A percentile compares a stretch with the other conserved stretches of the same genome.
Conservation (phyloP, 1,140 invertebrate genomes). For the Monochamus saltuarius region DNA sequence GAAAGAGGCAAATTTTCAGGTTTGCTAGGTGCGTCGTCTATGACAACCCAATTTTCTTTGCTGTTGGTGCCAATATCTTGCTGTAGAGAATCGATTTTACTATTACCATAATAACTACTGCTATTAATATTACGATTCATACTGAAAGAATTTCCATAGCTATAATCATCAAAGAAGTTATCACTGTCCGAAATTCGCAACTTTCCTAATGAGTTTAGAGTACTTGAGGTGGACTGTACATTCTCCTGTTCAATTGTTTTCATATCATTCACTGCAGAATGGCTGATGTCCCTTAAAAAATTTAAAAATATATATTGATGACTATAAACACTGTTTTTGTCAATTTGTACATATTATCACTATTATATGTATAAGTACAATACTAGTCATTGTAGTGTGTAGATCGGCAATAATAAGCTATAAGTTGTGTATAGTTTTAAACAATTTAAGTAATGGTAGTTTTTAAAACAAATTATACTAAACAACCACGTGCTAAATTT, state of each 20-base stretch:
- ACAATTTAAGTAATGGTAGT: too few species aligned
- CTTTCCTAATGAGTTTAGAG: slow-evolving; percentile 45
- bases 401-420: too few species aligned
- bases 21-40: slow-evolving; percentile 46
- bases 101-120: slow-evolving; percentile 9
- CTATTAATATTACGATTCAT: slow-evolving; percentile 51
- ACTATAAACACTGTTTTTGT: too few species aligned
- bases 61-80: slow-evolving; percentile 16
- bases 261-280: slow-evolving; percentile 94
- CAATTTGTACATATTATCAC: too few species aligned
- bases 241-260: slow-evolving; percentile 85
- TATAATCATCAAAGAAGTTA: slow-evolving; percentile 52
- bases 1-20: slow-evolving; percentile 18
- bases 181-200: slow-evolving; percentile 45
- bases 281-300: slow-evolving; percentile 74
- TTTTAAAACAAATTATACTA: too few species aligned
- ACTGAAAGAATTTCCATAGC: slow-evolving; percentile 56
- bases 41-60: slow-evolving; percentile 46
- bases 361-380: too few species aligned
- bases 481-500: too few species aligned
- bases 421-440: too few species aligned
- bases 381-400: too few species aligned
- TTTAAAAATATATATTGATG: too few species aligned
- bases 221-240: slow-evolving; percentile 37
- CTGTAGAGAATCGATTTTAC: slow-evolving; percentile 29